Evolutionary conservation across 2,888 invertebrate species (phyloP).

Genomic region (Trichopria drosophilae): DNA sequence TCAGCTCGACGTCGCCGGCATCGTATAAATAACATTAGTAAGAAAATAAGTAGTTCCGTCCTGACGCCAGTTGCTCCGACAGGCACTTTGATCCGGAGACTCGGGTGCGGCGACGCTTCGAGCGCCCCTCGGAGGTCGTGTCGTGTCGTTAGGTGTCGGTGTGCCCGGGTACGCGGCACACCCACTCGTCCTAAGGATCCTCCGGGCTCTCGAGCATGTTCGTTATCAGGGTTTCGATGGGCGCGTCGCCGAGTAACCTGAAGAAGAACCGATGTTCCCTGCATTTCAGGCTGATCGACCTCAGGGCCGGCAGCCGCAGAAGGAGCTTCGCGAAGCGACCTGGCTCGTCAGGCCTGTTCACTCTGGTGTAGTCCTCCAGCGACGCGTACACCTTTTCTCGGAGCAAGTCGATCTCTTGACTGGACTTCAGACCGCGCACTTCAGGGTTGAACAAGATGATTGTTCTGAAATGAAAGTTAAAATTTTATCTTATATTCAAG

Average conservation of each 20-base stretch:
- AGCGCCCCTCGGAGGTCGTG: no score
- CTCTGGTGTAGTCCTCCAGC: slow-evolving; percentile 91
- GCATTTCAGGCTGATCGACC: slow-evolving; percentile 91
- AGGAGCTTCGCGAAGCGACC: slow-evolving; percentile 94
- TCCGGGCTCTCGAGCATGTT: slow-evolving; percentile 70
- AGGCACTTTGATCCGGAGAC: no score
- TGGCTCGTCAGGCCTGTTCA: slow-evolving; percentile 85
- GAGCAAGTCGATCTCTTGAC: slow-evolving; percentile 79
- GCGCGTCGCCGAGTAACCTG: slow-evolving; percentile 84
- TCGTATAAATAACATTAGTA: no score
- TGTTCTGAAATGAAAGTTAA: slow-evolving; percentile 57
- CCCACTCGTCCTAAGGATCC: slow-evolving; percentile 45
- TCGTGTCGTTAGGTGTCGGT: slow-evolving; percentile 46
- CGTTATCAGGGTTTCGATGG: slow-evolving; percentile 81
- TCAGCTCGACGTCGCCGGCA: no score
- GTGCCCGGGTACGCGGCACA: slow-evolving; percentile 52
- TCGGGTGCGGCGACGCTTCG: no score
- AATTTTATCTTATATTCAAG: background rate
- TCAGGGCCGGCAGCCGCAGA: slow-evolving; percentile 82
- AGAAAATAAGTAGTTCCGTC: slow-evolving; percentile 26
- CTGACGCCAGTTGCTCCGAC: slow-evolving; percentile 30
- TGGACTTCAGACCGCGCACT: slow-evolving; percentile 84
- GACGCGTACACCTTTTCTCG: slow-evolving; percentile 95
- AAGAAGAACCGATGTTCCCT: slow-evolving; percentile 94
- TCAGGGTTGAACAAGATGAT: slow-evolving; percentile 97